Conservation (phyloP, 2,888 invertebrate genomes). For the Megaustenia siamemsis region DNA sequence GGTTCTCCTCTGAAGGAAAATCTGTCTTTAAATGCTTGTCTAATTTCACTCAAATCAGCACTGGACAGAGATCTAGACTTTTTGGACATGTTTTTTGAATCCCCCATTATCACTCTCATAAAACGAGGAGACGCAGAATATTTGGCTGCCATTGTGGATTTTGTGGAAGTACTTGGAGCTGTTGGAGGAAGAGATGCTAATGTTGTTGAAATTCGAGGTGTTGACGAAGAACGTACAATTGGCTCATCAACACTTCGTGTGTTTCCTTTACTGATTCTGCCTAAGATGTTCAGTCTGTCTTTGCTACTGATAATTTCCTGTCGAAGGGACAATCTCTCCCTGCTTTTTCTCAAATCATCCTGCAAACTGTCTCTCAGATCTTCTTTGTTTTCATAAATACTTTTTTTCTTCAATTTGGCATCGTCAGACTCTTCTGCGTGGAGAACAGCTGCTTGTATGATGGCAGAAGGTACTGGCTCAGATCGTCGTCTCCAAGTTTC, state of each 20-base stretch:
- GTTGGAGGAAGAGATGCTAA: constrained; percentile 23
- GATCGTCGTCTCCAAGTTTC: constrained; percentile 39
- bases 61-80: constrained; percentile 51
- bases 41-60: constrained; percentile 42
- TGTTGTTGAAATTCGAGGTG: neutral
- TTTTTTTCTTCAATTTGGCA: constrained; percentile 20
- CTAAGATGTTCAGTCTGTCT: constrained; percentile 31
- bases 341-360: constrained; percentile 29
- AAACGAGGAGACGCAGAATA: constrained; percentile 35
- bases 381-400: constrained; percentile 49
- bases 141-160: constrained; percentile 1
- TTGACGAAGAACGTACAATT: constrained; percentile 21
- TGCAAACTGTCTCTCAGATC: constrained; percentile 25
- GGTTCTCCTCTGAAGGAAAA: constrained; percentile 44
- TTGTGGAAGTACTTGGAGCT: neutral
- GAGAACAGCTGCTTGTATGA: constrained; percentile 28
- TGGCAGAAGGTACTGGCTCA: constrained; percentile 40
- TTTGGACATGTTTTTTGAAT: constrained; percentile 33
- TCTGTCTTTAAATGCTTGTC: constrained; percentile 40
- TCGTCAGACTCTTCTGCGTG: neutral
- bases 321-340: constrained; percentile 25
- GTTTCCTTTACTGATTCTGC: constrained; percentile 10
- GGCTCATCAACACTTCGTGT: neutral
- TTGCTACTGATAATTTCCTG: constrained; percentile 40
- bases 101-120: constrained; percentile 2